Evolutionary conservation across 2,113 vertebrate species (phyloP), one percentile per base, ranked within the genome.

Genomic region (Leptocoma aspasia): DNA sequence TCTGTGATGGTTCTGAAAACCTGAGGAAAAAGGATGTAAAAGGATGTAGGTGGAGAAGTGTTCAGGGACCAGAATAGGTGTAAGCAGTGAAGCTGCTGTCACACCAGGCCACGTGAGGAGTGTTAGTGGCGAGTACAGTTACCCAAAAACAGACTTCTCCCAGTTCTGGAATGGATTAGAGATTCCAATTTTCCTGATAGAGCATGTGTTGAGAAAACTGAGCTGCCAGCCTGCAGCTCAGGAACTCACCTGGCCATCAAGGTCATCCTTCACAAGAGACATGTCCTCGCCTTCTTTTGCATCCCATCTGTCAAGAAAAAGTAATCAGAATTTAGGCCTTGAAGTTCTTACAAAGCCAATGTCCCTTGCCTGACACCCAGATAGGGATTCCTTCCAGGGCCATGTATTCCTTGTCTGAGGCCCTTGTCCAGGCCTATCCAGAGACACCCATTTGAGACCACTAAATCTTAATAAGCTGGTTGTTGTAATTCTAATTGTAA

Each of bases 271-370:
- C 94, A 92, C 80, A 85, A 92, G 73, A 76, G 63, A 47, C 37
- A 89, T 45, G 41, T 97, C 96, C 41, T 97, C 97, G 23, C 91
- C 95, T 95, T 97, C 98, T 93, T 98, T 98, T 54, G 42, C 31
- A 63, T 98, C 98, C 97, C 97, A 98, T 68, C 98, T 98, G 89
- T 37, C 78, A 94, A 93, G 91, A 88, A 49, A 96, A 60, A 89
- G 14, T 18, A 27, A 52, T 42, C 18, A 19, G 22, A 65, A 78
- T 56, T 82, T 17, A 83, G 30, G 35, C 22, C 33, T 68, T 82
- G 28, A 47, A 11, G 12, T 45, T 57, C 49, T 86, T 21, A 18
- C 16, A 79, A 80, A 93, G 60, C 15, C 56, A 35, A 22, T 19
- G 15, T 59, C 35, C 39, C 39, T 59, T 65, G 52, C 57, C 66